Evolutionary conservation across 2,888 invertebrate genomes (phyloP).

Genomic region (Cantharis rustica): DNA sequence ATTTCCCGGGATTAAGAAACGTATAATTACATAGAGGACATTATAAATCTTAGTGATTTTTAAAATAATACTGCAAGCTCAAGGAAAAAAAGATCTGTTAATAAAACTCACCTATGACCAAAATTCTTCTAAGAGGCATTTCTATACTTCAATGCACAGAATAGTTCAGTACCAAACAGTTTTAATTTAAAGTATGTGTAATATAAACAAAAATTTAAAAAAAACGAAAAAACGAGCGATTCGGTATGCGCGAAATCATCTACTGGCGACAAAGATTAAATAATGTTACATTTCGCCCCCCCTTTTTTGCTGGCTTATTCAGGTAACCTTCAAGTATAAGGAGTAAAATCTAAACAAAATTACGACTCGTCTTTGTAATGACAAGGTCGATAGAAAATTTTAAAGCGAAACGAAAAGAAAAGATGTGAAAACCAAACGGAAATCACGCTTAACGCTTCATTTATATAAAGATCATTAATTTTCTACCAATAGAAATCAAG

Average conservation of each 20-base stretch:
- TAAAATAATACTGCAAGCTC: constrained; percentile 1
- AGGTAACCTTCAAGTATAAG: constrained; percentile 25
- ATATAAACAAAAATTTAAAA: neutral
- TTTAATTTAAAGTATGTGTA: neutral
- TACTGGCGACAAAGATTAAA: constrained; percentile 17
- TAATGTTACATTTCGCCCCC: constrained; percentile 16
- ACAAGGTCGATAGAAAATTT: constrained; percentile 17
- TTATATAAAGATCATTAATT: constrained; percentile 19
- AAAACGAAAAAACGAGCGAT: neutral
- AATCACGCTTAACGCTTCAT: constrained; percentile 23
- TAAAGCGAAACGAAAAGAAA: constrained; percentile 19
- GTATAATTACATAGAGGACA: constrained; percentile 14
- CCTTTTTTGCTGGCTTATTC: neutral
- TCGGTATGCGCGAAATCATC: constrained; percentile 9
- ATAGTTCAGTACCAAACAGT: neutral
- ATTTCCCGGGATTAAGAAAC: constrained; percentile 16
- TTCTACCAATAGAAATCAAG: constrained; percentile 10
- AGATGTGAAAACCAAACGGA: constrained; percentile 17
- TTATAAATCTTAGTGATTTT: neutral
- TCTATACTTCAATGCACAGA: neutral
- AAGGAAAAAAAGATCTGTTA: neutral
- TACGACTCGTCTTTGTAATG: constrained; percentile 11
- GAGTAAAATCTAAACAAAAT: constrained; percentile 18
- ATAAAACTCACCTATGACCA: constrained; percentile 1
- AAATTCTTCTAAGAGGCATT: constrained; percentile 1